A percentile compares a stretch with the other conserved stretches of the same genome.
These are phyloP conservation scores for Heptranchias perlo DNA, from an alignment of 2,113 vertebrate species.

Conservation along the genomic window DNA sequence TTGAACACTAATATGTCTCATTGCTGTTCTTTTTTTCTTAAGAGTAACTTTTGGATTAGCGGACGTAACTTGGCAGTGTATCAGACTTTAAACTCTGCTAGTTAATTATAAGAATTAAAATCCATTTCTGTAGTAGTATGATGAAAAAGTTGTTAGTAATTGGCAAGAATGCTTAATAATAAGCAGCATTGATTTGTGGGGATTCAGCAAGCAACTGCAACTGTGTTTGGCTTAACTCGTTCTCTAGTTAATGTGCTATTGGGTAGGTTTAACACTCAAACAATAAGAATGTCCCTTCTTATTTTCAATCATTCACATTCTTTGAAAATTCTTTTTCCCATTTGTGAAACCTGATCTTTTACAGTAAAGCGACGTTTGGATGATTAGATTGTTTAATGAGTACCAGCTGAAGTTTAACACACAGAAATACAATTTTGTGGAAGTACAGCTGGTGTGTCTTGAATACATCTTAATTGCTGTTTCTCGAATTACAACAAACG, in stretches of 20 bases:
- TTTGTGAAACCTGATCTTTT: conserved; percentile 32
- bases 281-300: background rate
- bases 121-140: background rate
- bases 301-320: conserved; percentile 29
- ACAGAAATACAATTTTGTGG: conserved; percentile 16
- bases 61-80: background rate
- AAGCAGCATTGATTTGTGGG: background rate
- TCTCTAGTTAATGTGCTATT: background rate
- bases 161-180: background rate
- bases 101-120: background rate
- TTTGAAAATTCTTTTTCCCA: conserved; percentile 8
- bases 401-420: conserved; percentile 22
- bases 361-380: conserved; percentile 17
- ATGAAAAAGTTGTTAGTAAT: background rate
- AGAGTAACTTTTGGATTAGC: background rate
- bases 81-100: background rate
- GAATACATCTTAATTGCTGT: conserved; percentile 27
- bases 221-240: background rate
- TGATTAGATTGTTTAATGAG: conserved; percentile 34
- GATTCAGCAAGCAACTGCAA: background rate
- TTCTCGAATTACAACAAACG: background rate
- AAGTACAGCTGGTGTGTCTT: conserved; percentile 24
- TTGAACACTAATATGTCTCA: background rate
- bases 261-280: background rate
- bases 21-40: background rate